Conservation (phyloP, 2,113 vertebrate species). For the Mesocricetus auratus region DNA sequence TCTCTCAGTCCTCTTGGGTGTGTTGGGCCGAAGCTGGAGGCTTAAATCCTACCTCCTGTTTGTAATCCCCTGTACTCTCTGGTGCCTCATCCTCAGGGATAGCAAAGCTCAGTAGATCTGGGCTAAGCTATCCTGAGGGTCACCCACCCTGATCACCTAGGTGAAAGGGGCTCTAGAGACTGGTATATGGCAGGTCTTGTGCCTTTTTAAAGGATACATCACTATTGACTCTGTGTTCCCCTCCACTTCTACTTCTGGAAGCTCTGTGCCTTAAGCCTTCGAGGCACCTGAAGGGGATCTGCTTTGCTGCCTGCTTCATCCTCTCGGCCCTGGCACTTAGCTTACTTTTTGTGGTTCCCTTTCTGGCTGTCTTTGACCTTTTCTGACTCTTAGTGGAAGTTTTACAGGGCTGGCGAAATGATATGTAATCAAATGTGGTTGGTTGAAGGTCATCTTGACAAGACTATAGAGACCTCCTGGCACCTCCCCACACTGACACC, state of each 20-base stretch:
- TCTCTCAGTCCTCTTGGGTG: not conserved
- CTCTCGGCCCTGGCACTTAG: too few species aligned
- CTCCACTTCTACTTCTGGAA: not conserved
- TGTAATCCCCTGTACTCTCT: not conserved
- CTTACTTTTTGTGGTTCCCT: not conserved
- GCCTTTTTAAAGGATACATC: not conserved
- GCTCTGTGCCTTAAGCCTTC: not conserved
- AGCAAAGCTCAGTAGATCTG: not conserved
- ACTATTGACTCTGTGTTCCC: not conserved
- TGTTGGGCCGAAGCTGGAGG: not conserved
- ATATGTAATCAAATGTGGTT: not conserved
- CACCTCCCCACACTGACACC: fast-evolving
- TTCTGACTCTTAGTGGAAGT: not conserved
- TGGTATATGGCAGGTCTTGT: not conserved
- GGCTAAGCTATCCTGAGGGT: not conserved
- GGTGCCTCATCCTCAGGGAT: not conserved
- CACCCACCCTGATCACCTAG: not conserved
- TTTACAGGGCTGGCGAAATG: not conserved
- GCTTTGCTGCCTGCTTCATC: not conserved
- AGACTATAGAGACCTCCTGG: not conserved
- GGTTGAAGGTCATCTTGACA: not conserved
- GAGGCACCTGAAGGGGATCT: not conserved
- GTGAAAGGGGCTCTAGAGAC: not conserved
- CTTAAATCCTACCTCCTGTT: not conserved
- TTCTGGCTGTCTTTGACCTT: not conserved